Conservation (phyloP, 2,888 invertebrate species). For the Gibbula magus region DNA sequence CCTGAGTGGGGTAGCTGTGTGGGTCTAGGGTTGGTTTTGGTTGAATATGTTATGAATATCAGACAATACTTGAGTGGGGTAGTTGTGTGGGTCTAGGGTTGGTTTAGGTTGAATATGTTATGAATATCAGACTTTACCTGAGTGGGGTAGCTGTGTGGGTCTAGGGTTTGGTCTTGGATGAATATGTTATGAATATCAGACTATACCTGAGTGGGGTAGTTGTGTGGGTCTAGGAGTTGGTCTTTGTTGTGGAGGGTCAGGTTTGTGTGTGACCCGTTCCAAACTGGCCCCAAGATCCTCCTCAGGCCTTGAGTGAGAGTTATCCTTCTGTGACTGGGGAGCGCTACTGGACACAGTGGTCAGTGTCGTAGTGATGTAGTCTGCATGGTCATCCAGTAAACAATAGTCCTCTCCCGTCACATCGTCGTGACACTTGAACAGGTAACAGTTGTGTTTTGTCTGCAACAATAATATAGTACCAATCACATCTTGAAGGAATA, state of each 20-base stretch:
- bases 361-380: slow-evolving; percentile 55
- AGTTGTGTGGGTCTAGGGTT: slow-evolving; percentile 33
- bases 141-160: slow-evolving; percentile 37
- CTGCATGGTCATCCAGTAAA: slow-evolving; percentile 54
- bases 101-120: slow-evolving; percentile 29
- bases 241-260: slow-evolving; percentile 31
- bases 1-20: slow-evolving; percentile 40
- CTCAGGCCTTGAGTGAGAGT: background rate
- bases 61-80: slow-evolving; percentile 38
- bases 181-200: too few relatives aligned
- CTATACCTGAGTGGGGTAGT: slow-evolving; percentile 39
- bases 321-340: background rate
- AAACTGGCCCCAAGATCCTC: slow-evolving; percentile 46
- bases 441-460: slow-evolving; percentile 63
- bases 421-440: slow-evolving; percentile 61
- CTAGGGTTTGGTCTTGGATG: slow-evolving; percentile 34
- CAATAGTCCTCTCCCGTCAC: slow-evolving; percentile 42
- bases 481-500: too few relatives aligned
- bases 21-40: slow-evolving; percentile 37
- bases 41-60: background rate
- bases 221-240: slow-evolving; percentile 33
- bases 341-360: background rate
- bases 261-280: slow-evolving; percentile 1
- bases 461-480: slow-evolving; percentile 32
- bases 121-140: slow-evolving; percentile 28